Conservation (phyloP, 2,888 invertebrate genomes). For the Thyatira batis region DNA sequence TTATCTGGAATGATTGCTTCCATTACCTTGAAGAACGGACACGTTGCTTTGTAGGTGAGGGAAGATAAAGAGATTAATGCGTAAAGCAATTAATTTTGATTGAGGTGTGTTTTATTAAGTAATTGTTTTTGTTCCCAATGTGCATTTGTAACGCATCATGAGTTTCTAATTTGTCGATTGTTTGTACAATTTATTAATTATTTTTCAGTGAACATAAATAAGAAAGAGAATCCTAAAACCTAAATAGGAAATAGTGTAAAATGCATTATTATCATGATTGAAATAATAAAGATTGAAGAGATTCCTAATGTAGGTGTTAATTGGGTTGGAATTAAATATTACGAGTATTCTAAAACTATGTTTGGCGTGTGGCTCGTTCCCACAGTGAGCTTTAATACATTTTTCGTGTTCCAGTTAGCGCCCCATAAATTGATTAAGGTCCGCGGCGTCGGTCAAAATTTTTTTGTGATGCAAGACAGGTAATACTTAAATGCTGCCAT, state of each 20-base stretch:
- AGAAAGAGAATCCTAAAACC: no score
- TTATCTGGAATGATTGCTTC: slow-evolving; percentile 82
- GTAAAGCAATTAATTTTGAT: slow-evolving; percentile 82
- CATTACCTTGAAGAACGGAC: slow-evolving; percentile 76
- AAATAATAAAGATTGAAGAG: background rate
- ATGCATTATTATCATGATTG: background rate
- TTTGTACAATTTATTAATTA: slow-evolving; percentile 18
- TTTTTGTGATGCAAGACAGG: slow-evolving; percentile 70
- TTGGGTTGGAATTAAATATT: slow-evolving; percentile 38
- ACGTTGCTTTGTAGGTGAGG: slow-evolving; percentile 75
- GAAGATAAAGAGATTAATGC: slow-evolving; percentile 81
- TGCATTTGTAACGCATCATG: slow-evolving; percentile 67
- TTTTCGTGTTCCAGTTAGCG: slow-evolving; percentile 82
- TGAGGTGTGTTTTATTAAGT: slow-evolving; percentile 80
- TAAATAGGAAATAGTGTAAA: background rate
- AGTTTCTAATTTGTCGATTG: slow-evolving; percentile 48
- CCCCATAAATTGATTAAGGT: slow-evolving; percentile 81
- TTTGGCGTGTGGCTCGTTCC: slow-evolving; percentile 70
- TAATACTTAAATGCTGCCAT: slow-evolving; percentile 49
- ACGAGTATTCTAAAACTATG: slow-evolving; percentile 49
- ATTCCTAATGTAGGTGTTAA: slow-evolving; percentile 6
- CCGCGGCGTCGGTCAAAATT: slow-evolving; percentile 70
- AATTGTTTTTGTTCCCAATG: slow-evolving; percentile 78
- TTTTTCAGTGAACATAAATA: slow-evolving; percentile 18
- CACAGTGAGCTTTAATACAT: slow-evolving; percentile 79